Percentiles rank a stretch among this genome's conserved stretches.
phyloP scores from a whole-genome alignment of 2,888 invertebrate genomes.

The Trissolcus brochymenae region DNA sequence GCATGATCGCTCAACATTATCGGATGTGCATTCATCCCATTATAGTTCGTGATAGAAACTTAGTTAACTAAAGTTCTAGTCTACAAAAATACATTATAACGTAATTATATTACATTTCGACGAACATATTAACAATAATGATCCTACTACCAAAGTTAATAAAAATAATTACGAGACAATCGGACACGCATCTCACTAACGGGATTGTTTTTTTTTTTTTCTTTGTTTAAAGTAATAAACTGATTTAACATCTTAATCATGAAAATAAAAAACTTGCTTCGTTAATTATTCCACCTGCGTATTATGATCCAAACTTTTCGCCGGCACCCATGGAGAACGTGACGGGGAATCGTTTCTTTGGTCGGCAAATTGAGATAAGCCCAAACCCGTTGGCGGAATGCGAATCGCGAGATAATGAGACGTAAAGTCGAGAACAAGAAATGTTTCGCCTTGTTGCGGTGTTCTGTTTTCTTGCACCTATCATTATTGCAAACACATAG shows the following conservation, averaged over 20 bases:
- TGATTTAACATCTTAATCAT: constrained; percentile 40
- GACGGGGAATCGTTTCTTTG: constrained; percentile 49
- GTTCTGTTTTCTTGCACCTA: constrained; percentile 34
- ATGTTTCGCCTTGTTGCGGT: constrained; percentile 41
- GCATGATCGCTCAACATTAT: constrained; percentile 10
- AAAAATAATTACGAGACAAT: background rate
- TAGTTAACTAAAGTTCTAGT: background rate
- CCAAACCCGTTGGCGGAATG: constrained; percentile 60
- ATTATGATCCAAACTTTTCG: constrained; percentile 53
- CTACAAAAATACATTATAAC: background rate
- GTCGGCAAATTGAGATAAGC: constrained; percentile 60
- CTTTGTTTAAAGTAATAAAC: constrained; percentile 8
- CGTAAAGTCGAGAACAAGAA: constrained; percentile 52
- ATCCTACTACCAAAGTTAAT: background rate
- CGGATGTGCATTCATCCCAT: constrained; percentile 18
- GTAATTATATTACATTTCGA: constrained; percentile 6
- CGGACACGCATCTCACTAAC: too few relatives aligned
- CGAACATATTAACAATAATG: constrained; percentile 4
- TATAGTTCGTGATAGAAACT: constrained; percentile 4
- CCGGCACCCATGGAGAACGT: constrained; percentile 53
- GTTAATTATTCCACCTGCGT: constrained; percentile 57
- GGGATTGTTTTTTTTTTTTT: too few relatives aligned
- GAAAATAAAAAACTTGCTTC: constrained; percentile 38
- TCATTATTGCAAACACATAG: constrained; percentile 28
- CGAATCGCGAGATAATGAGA: constrained; percentile 58